Conservation (phyloP, 2,888 invertebrate genomes). For the Theodoxus fluviatilis region DNA sequence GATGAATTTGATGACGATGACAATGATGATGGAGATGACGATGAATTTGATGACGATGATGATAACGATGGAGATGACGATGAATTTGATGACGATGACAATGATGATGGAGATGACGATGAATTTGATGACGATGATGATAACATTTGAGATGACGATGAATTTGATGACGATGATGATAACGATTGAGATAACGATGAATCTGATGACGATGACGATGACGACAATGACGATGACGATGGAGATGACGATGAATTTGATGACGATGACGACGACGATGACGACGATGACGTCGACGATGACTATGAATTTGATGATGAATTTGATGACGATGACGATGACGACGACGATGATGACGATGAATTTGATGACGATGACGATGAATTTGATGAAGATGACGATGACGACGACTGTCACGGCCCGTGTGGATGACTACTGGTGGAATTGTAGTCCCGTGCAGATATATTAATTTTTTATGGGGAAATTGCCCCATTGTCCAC, state of each 20-base stretch:
- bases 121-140: not conserved
- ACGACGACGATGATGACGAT: too few species aligned
- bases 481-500: too few species aligned
- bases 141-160: not conserved
- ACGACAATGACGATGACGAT: not conserved
- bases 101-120: not conserved
- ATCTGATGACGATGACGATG: not conserved
- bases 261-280: too few species aligned
- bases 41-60: not conserved
- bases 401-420: too few species aligned
- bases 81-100: not conserved
- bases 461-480: too few species aligned
- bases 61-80: not conserved
- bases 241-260: not conserved
- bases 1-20: not conserved
- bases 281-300: too few species aligned
- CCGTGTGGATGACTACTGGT: too few species aligned
- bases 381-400: too few species aligned
- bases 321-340: too few species aligned
- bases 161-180: not conserved
- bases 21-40: not conserved
- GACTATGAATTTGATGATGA: too few species aligned
- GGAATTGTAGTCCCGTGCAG: too few species aligned
- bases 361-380: too few species aligned
- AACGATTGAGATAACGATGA: conserved; percentile 2